Evolutionary conservation across 2,888 invertebrate species (phyloP).

Genomic region (Andrena flavipes): DNA sequence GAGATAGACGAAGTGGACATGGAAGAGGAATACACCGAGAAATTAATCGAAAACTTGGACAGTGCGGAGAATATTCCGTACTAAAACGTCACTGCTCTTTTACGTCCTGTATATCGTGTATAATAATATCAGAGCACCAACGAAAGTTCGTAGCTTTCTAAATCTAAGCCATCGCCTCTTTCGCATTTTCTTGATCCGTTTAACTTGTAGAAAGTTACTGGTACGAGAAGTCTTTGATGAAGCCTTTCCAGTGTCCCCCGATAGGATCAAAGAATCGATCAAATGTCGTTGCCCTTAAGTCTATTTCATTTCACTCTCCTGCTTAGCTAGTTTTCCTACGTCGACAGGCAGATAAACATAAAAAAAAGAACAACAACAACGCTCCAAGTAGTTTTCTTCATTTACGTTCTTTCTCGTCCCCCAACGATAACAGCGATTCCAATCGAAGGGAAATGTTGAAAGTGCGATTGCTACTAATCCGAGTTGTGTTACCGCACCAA

Average conservation of each 20-base stretch:
- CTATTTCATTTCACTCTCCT: slow-evolving; percentile 18
- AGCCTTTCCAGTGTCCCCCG: slow-evolving; percentile 45
- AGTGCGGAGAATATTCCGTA: slow-evolving; percentile 37
- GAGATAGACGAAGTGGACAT: slow-evolving; percentile 26
- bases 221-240: slow-evolving; percentile 47
- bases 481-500: slow-evolving; percentile 26
- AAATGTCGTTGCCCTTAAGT: slow-evolving; percentile 40
- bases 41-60: slow-evolving; percentile 19
- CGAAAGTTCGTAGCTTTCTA: not conserved
- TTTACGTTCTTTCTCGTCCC: not conserved
- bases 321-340: slow-evolving; percentile 2
- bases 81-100: slow-evolving; percentile 14
- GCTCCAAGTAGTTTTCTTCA: not conserved
- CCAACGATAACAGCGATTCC: no score
- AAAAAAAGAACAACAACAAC: not conserved
- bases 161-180: not conserved
- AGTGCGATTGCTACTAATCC: no score
- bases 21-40: not conserved
- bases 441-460: not conserved
- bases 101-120: slow-evolving; percentile 34
- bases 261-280: slow-evolving; percentile 63
- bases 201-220: slow-evolving; percentile 1
- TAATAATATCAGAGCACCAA: slow-evolving; percentile 23
- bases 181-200: not conserved
- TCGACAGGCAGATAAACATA: not conserved